These are phyloP conservation scores for Aramus guarauna DNA, from an alignment of 2,113 vertebrate species.

Conservation along the genomic window DNA sequence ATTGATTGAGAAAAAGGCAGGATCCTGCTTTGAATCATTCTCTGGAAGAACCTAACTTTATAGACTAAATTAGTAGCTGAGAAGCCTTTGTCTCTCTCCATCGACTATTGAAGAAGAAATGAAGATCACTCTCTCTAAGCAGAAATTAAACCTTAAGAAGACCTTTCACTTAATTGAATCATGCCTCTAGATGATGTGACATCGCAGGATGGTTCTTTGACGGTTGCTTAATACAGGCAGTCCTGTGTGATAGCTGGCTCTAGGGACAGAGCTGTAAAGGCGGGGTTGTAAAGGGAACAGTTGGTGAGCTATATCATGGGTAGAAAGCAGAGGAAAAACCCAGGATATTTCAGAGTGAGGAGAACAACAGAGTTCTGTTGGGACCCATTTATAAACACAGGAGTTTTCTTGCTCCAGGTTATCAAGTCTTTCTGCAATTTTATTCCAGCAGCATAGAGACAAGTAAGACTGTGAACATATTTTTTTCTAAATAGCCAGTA, in stretches of 20 bases:
- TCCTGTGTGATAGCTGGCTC: neutral
- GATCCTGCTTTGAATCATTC: neutral
- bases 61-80: neutral
- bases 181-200: neutral
- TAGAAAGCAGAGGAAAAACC: neutral
- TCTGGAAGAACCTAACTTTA: neutral
- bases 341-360: neutral
- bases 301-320: neutral
- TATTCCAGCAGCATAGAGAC: neutral
- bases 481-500: neutral
- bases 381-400: neutral
- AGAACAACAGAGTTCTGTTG: neutral
- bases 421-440: neutral
- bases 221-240: neutral
- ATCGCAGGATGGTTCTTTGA: accelerated
- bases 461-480: neutral
- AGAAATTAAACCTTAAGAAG: conserved; percentile 20
- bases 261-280: neutral
- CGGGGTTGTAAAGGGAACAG: neutral
- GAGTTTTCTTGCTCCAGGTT: neutral
- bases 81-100: conserved; percentile 5
- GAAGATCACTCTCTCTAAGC: neutral
- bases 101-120: neutral
- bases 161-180: conserved; percentile 8
- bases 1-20: neutral